Evolutionary conservation across 2,888 invertebrate genomes (phyloP).

Genomic region (Thyatira batis): DNA sequence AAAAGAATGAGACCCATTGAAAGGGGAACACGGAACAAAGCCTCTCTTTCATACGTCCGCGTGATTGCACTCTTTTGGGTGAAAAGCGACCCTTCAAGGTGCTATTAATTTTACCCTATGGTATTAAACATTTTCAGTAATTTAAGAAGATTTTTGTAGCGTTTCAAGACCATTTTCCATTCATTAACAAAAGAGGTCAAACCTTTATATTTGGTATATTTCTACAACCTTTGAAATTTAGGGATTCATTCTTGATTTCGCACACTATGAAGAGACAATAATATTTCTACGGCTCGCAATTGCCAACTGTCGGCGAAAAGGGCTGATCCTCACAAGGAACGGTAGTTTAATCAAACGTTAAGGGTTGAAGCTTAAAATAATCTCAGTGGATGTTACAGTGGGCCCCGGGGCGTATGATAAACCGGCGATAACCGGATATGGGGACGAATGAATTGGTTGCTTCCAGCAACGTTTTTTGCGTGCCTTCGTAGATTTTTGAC

Average conservation of each 20-base stretch:
- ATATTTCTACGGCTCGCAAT: constrained; percentile 1
- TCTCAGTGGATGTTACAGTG: constrained; percentile 64
- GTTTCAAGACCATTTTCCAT: too few relatives aligned
- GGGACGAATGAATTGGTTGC: constrained; percentile 74
- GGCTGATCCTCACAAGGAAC: constrained; percentile 38
- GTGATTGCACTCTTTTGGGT: constrained; percentile 56
- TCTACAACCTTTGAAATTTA: too few relatives aligned
- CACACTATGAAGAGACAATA: constrained; percentile 10
- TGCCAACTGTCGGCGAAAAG: constrained; percentile 11
- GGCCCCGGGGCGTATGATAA: constrained; percentile 74
- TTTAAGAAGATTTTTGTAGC: background rate
- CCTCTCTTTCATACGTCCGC: constrained; percentile 43
- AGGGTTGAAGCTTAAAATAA: constrained; percentile 77
- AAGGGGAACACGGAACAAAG: constrained; percentile 50
- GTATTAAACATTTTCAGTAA: constrained; percentile 2
- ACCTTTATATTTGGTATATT: too few relatives aligned
- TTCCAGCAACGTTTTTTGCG: constrained; percentile 70
- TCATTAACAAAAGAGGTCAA: background rate
- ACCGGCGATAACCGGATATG: constrained; percentile 77
- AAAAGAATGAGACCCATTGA: constrained; percentile 33
- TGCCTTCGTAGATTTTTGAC: constrained; percentile 52
- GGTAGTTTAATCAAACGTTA: constrained; percentile 74
- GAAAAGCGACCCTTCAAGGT: constrained; percentile 23
- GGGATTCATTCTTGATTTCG: background rate
- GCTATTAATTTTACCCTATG: constrained; percentile 20